Conservation (phyloP, 2,113 vertebrate species). For the Alectura lathami region DNA sequence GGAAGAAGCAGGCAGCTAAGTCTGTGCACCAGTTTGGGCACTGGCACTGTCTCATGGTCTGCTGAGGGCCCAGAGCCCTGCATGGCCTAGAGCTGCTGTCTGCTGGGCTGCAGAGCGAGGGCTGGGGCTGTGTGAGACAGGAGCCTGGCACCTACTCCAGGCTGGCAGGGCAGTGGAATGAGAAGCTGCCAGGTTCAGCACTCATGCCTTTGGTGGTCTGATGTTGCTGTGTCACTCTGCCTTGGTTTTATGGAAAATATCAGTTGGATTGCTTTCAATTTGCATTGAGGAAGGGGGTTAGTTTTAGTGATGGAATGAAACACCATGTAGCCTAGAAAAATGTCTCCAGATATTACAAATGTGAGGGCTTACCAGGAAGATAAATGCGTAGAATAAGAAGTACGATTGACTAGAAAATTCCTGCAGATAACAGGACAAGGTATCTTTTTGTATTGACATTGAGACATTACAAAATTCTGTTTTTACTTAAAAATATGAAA, state of each 20-base stretch:
- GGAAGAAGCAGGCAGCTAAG: background rate
- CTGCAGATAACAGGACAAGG: background rate
- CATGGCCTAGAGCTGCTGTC: background rate
- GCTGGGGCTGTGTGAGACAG: background rate
- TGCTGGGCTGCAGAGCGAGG: background rate
- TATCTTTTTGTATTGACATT: background rate
- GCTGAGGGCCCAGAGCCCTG: background rate
- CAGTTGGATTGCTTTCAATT: background rate
- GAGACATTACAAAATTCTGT: background rate
- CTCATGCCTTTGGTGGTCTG: background rate
- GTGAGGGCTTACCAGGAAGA: background rate
- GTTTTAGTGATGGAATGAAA: background rate
- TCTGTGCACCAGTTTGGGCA: background rate
- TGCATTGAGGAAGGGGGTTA: background rate
- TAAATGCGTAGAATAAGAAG: background rate
- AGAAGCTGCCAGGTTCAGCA: background rate
- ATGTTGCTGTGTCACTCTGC: background rate
- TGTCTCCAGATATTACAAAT: background rate
- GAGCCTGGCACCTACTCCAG: background rate
- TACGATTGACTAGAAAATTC: background rate
- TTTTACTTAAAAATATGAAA: background rate
- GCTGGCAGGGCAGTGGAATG: background rate
- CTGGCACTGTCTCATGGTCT: rapidly evolving
- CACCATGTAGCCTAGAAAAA: background rate
- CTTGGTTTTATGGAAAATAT: background rate